Evolutionary conservation across 2,797 vertebrate genomes (phyloP).

Genomic region (Falco cherrug): DNA sequence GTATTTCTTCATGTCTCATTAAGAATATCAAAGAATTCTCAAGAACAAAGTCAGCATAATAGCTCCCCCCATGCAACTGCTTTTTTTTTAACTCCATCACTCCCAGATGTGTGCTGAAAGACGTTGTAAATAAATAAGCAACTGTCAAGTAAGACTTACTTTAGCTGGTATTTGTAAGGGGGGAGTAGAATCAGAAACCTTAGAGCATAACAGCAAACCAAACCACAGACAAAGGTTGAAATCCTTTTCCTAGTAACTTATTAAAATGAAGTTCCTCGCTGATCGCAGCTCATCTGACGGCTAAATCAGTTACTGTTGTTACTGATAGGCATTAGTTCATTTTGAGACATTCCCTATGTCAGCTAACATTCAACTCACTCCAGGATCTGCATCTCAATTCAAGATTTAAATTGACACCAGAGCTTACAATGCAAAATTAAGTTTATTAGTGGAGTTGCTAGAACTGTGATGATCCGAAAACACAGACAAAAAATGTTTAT

Average conservation of each 20-base stretch:
- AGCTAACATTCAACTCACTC: neutral
- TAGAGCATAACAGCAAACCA: neutral
- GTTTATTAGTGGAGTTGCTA: neutral
- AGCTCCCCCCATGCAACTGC: neutral
- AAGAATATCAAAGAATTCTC: constrained; percentile 3
- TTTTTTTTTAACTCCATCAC: neutral
- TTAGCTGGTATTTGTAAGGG: neutral
- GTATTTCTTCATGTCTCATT: neutral
- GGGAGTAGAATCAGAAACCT: neutral
- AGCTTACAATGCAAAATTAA: neutral
- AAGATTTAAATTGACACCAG: neutral
- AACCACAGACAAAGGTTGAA: neutral
- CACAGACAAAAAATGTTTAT: neutral
- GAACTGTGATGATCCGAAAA: neutral
- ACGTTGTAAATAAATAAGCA: neutral
- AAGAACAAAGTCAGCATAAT: neutral
- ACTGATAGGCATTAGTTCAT: neutral
- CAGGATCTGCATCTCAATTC: neutral
- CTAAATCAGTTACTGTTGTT: constrained; percentile 24
- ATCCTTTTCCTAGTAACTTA: neutral
- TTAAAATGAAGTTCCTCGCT: neutral
- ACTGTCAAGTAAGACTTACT: neutral
- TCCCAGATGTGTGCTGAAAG: neutral
- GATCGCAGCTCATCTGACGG: neutral
- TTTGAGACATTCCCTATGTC: neutral